Percentiles rank a stretch among this genome's conserved stretches.
Conservation (phyloP, 2,113 vertebrate genomes). For the Phalacrocorax aristotelis region DNA sequence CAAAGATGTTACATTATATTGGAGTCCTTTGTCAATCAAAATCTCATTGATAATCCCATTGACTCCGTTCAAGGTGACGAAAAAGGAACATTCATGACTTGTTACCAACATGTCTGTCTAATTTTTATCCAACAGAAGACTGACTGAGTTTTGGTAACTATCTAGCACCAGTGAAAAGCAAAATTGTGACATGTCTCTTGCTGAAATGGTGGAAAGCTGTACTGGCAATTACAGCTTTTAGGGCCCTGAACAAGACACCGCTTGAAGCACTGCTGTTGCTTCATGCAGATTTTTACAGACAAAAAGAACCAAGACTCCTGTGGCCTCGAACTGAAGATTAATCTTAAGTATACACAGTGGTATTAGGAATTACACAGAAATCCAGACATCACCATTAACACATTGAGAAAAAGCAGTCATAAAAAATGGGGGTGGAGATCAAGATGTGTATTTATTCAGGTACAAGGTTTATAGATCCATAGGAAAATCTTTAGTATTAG, state of each 20-base stretch:
- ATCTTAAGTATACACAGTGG: background rate
- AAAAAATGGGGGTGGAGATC: background rate
- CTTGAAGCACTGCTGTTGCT: background rate
- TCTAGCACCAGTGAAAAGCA: background rate
- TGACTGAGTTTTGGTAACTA: background rate
- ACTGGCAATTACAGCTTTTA: background rate
- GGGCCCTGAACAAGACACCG: background rate
- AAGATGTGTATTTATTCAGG: background rate
- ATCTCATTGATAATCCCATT: background rate
- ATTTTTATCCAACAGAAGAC: background rate
- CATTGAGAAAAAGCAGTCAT: background rate
- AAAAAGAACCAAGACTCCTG: background rate
- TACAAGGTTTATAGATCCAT: rapidly evolving
- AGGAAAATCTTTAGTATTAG: background rate
- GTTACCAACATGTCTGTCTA: background rate
- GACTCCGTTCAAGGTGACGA: background rate
- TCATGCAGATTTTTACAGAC: background rate
- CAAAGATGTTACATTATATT: background rate
- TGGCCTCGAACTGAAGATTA: background rate
- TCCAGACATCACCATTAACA: background rate
- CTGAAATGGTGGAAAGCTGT: background rate
- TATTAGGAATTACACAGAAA: background rate
- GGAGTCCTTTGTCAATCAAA: background rate
- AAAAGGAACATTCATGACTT: background rate
- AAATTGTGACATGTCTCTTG: background rate